Percentiles rank a stretch among this genome's conserved stretches.
phyloP scores from a whole-genome alignment of 2,888 invertebrate species.

The Cataglyphis cursor region DNA sequence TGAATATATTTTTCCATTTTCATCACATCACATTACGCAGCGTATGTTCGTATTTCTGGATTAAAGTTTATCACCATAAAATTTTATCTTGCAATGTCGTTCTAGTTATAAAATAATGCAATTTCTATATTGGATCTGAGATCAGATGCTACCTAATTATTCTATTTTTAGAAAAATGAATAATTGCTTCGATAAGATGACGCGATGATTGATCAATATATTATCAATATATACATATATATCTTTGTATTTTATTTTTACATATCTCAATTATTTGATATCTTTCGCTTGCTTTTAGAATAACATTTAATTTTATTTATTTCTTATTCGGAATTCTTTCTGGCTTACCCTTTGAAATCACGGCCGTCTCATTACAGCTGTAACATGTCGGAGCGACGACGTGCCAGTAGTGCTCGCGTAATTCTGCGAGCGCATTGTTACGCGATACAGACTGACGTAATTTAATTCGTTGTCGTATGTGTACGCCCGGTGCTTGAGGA shows the following conservation, averaged over 20 bases:
- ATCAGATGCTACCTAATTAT: background rate
- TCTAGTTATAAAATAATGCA: background rate
- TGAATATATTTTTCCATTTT: constrained; percentile 58
- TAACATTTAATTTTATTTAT: background rate
- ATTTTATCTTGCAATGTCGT: background rate
- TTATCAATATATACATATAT: background rate
- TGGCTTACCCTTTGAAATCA: constrained; percentile 68
- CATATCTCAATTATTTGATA: background rate
- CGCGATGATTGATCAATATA: background rate
- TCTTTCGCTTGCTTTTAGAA: background rate
- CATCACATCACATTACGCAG: constrained; percentile 42
- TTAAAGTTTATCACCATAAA: constrained; percentile 19
- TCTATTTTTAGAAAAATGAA: background rate
- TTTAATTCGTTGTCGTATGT: constrained; percentile 72
- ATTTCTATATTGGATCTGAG: background rate
- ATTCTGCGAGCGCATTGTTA: constrained; percentile 75
- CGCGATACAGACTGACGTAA: constrained; percentile 77
- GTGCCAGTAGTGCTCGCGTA: constrained; percentile 66
- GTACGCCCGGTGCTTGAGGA: constrained; percentile 59
- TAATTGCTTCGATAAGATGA: background rate
- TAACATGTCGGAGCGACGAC: constrained; percentile 74
- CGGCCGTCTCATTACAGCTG: constrained; percentile 74
- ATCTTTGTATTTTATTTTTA: background rate
- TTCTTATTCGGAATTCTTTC: constrained; percentile 38
- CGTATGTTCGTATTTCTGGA: constrained; percentile 15